A percentile compares a stretch with the other conserved stretches of the same genome.
phyloP scores from a whole-genome alignment of 2,888 invertebrate genomes.

The Diogma glabrata region DNA sequence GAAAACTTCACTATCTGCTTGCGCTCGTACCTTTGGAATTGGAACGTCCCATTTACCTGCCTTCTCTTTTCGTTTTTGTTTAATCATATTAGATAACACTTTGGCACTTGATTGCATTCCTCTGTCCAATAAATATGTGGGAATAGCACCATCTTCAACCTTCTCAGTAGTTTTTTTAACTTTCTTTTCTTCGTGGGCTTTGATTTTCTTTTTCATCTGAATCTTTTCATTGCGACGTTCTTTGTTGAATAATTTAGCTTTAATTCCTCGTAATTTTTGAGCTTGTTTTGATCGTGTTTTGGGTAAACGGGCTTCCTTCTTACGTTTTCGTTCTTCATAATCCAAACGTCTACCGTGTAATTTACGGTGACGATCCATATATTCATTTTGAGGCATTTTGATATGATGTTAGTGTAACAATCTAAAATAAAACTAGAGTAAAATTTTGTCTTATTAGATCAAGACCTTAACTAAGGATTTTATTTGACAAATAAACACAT shows the following conservation, averaged over 20 bases:
- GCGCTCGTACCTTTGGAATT: slow-evolving; percentile 93
- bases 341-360: slow-evolving; percentile 92
- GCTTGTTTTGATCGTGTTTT: slow-evolving; percentile 87
- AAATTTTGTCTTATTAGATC: slow-evolving; percentile 6
- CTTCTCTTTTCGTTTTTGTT: slow-evolving; percentile 98
- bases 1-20: slow-evolving; percentile 95
- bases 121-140: slow-evolving; percentile 94
- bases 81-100: slow-evolving; percentile 96
- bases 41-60: slow-evolving; percentile 99
- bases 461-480: no score
- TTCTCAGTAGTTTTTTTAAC: slow-evolving; percentile 75
- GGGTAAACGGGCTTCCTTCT: slow-evolving; percentile 88
- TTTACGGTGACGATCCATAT: slow-evolving; percentile 96
- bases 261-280: slow-evolving; percentile 83
- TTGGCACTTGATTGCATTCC: slow-evolving; percentile 90
- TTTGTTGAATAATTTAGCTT: slow-evolving; percentile 96
- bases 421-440: no score
- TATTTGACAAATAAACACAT: no score
- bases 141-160: slow-evolving; percentile 82
- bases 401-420: no score
- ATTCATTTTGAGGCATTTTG: slow-evolving; percentile 96
- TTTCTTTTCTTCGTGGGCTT: slow-evolving; percentile 92
- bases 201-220: slow-evolving; percentile 97
- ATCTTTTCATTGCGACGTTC: slow-evolving; percentile 96
- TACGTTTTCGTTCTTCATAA: slow-evolving; percentile 93